Evolutionary conservation across 2,888 invertebrate genomes (phyloP).

Genomic region (Athetis lepigone): DNA sequence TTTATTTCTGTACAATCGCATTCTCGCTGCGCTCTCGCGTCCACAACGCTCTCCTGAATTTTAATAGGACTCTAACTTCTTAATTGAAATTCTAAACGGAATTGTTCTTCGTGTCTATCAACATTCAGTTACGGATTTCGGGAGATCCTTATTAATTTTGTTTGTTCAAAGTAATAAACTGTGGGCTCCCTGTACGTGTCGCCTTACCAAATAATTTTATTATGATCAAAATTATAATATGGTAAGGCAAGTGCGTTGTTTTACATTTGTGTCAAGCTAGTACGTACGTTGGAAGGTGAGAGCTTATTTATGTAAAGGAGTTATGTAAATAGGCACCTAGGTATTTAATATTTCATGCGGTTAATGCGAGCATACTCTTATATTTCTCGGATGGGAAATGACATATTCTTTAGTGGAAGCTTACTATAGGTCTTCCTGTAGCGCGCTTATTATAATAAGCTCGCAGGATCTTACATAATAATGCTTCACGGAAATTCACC

Average conservation of each 20-base stretch:
- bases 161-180: slow-evolving; percentile 66
- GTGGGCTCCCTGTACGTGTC: slow-evolving; percentile 54
- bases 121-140: slow-evolving; percentile 75
- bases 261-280: slow-evolving; percentile 46
- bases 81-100: slow-evolving; percentile 81
- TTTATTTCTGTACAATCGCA: slow-evolving; percentile 74
- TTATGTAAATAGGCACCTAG: slow-evolving; percentile 52
- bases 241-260: slow-evolving; percentile 44
- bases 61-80: slow-evolving; percentile 79
- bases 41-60: slow-evolving; percentile 76
- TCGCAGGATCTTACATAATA: neutral
- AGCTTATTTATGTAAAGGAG: slow-evolving; percentile 48
- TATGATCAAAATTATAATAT: slow-evolving; percentile 51
- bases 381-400: slow-evolving; percentile 35
- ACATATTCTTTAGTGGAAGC: slow-evolving; percentile 22
- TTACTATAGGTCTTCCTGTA: slow-evolving; percentile 4
- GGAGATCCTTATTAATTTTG: slow-evolving; percentile 71
- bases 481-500: neutral
- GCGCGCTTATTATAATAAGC: slow-evolving; percentile 14
- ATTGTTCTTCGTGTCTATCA: slow-evolving; percentile 77
- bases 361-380: slow-evolving; percentile 43
- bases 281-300: slow-evolving; percentile 22
- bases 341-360: slow-evolving; percentile 49
- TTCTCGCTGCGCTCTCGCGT: slow-evolving; percentile 70
- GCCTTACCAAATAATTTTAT: slow-evolving; percentile 57